phyloP scores from a whole-genome alignment of 1,140 invertebrate genomes.

The Antheraea mylitta region DNA sequence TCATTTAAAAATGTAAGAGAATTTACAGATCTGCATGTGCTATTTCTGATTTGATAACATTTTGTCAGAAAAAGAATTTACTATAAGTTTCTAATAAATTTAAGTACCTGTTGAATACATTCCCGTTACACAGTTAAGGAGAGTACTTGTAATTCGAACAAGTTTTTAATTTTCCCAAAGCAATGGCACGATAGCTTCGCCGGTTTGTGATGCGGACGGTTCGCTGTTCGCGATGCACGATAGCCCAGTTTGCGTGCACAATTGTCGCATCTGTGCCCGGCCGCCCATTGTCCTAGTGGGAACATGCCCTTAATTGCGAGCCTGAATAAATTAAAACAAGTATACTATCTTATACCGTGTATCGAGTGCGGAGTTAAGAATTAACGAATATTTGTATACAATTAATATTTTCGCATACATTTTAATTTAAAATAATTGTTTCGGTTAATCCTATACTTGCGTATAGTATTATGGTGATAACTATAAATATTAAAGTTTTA shows the following conservation, averaged over 20 bases:
- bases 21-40: no score
- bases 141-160: neutral
- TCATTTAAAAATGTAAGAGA: no score
- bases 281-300: conserved; percentile 62
- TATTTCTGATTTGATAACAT: no score
- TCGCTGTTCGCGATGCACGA: conserved; percentile 51
- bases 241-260: conserved; percentile 61
- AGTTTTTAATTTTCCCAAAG: conserved; percentile 14
- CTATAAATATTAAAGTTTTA: no score
- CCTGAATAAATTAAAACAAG: conserved; percentile 72
- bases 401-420: neutral
- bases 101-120: neutral
- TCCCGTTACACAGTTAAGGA: neutral
- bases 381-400: neutral
- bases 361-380: conserved; percentile 38
- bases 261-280: conserved; percentile 64
- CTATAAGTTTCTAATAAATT: no score
- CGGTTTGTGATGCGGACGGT: conserved; percentile 24
- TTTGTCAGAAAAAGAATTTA: no score
- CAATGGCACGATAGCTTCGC: neutral
- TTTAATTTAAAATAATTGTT: no score
- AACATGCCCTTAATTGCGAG: conserved; percentile 71
- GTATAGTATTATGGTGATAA: no score
- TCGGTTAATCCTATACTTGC: no score
- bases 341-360: conserved; percentile 51